Evolutionary conservation across 1,140 invertebrate species (phyloP).

Genomic region (Drosophila oshimai): DNA sequence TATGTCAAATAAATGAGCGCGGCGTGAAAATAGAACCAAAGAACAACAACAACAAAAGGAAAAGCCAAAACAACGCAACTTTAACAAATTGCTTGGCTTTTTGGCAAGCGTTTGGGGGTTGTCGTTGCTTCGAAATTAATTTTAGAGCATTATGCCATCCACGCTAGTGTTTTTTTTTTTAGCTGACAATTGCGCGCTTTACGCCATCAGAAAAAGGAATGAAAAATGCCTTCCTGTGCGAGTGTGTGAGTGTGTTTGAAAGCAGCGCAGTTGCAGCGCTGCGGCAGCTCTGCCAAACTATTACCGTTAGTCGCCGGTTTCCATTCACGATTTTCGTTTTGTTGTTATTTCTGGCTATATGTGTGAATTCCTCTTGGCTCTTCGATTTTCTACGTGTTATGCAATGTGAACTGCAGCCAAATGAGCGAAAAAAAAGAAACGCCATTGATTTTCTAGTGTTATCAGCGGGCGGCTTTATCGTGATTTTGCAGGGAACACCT

Average conservation of each 20-base stretch:
- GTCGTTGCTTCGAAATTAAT: conserved; percentile 66
- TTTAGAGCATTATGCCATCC: conserved; percentile 79
- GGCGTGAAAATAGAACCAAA: conserved; percentile 57
- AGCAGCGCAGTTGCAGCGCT: conserved; percentile 22
- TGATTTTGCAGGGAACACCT: conserved; percentile 16
- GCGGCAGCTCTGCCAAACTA: conserved; percentile 16
- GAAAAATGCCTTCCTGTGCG: conserved; percentile 46
- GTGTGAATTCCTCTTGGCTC: conserved; percentile 25
- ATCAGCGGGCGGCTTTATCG: conserved; percentile 22
- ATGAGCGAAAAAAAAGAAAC: not conserved
- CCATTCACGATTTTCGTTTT: conserved; percentile 50
- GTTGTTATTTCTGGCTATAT: conserved; percentile 29
- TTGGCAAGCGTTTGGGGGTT: conserved; percentile 61
- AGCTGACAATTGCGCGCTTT: conserved; percentile 60
- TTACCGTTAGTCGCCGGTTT: conserved; percentile 42
- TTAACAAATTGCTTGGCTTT: conserved; percentile 64
- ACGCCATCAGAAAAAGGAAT: conserved; percentile 38
- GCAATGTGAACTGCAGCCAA: conserved; percentile 41
- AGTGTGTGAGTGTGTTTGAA: conserved; percentile 18
- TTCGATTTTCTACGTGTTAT: conserved; percentile 42
- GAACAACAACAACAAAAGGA: conserved; percentile 35
- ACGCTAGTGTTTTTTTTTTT: conserved; percentile 30
- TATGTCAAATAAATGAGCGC: conserved; percentile 55
- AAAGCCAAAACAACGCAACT: conserved; percentile 58
- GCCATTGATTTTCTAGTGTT: conserved; percentile 17